Evolutionary conservation across 2,888 invertebrate species (phyloP), one percentile per base, ranked within the genome.

Genomic region (Sycophila texana): DNA sequence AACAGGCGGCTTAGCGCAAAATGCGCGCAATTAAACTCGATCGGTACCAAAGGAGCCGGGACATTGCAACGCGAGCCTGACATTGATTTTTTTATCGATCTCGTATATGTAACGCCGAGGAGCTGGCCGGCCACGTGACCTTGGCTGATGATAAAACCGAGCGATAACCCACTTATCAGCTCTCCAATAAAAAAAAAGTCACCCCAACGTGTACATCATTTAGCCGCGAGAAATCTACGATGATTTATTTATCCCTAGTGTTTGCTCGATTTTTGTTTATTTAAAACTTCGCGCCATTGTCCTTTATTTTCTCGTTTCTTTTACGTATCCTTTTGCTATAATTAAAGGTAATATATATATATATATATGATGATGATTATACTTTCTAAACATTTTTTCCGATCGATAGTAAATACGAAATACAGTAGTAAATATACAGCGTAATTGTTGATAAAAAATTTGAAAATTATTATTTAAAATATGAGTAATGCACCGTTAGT

Each of bases 111-210:
- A 74, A 67, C 30, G 47, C 20, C 22, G 60, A 60, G 49, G 51
- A 18, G 18, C 20, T 22, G 51, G 47, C 22, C 66, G n/a, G 39
- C 20, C 74, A 76, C 71, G 71, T 77, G 77, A 81, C 81, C 81
- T 81, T 81, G 81, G 74, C 47, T 61, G 63, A 51, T 61, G 79
- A 77, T 79, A 77, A 79, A 63, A 57, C 20, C 30, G 57, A 12
- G 7, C 70, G 82, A 86, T 86, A 83, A 83, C 81, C 81, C 77
- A 82, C 58, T 82, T 82, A 81, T 81, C 81, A 74, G 77, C 70
- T 7, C 57, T 74, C 72, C 77, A 71, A 77, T 73, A 74, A 77
- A 80, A 73, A 76, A 80, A 73, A 61, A 22, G 53, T 66, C 53
- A 60, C 71, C 60, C 65, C 49, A 63, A 73, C 57, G 26, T 12